Conservation (phyloP, 2,888 invertebrate genomes). For the Drosophila stalkeri region DNA sequence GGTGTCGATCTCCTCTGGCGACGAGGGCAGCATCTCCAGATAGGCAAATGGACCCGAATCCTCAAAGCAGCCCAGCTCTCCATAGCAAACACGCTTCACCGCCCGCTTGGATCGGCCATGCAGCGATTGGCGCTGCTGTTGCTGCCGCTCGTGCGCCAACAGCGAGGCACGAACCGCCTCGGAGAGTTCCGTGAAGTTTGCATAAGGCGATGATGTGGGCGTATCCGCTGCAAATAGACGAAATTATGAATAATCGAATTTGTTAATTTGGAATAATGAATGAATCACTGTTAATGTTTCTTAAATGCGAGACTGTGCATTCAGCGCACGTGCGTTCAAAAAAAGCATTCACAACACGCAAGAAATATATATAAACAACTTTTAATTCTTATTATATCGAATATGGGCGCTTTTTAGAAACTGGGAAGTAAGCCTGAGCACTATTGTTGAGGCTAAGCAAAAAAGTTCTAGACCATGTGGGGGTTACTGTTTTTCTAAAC, state of each 20-base stretch:
- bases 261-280: background rate
- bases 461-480: background rate
- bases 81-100: conserved; percentile 93
- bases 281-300: conserved; percentile 11
- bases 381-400: background rate
- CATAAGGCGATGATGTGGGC: conserved; percentile 31
- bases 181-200: conserved; percentile 68
- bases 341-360: background rate
- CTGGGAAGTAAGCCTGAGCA: background rate
- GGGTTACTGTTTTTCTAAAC: too few relatives aligned
- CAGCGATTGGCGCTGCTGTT: conserved; percentile 50
- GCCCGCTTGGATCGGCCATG: conserved; percentile 89
- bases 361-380: background rate
- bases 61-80: conserved; percentile 95
- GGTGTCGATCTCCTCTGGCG: conserved; percentile 94
- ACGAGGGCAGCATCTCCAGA: conserved; percentile 94
- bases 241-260: conserved; percentile 4
- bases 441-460: background rate
- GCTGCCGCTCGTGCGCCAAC: conserved; percentile 58
- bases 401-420: background rate
- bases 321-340: conserved; percentile 31
- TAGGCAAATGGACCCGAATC: conserved; percentile 96
- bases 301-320: conserved; percentile 25
- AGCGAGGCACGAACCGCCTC: conserved; percentile 74
- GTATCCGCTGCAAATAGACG: conserved; percentile 44